Base-by-base conservation (phyloP, 2,797 vertebrate species). In the Huso huso region DNA sequence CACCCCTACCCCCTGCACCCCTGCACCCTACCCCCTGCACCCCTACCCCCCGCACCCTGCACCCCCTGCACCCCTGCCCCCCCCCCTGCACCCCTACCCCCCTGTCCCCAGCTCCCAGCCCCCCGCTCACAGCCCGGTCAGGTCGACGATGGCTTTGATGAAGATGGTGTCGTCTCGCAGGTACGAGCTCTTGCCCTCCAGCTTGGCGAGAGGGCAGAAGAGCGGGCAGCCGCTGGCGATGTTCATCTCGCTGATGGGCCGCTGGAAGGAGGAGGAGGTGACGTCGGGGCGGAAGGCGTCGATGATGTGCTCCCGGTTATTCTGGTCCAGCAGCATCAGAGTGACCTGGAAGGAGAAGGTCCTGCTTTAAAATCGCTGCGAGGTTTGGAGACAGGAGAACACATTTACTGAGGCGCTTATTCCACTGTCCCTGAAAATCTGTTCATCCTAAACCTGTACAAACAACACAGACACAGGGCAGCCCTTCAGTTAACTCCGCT, bases 171-270 rank as follows among this genome's bases (percentile, higher is more conserved):
- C 96, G 0, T 99, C 95, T 2, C 92, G 87, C 61, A 98, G 86
- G 8, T 98, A 98, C 0, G 94, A 91, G 71, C 93, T 94, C 79
- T 95, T 97, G 66, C 87, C 84, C 1, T 95, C 94, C 86, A 99
- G 89, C 75, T 94, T 91, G 0, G 92, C 87, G 60, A 98, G 85
- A 0, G 95, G 96, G 69, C 96, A 99, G 87, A 99, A 99, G 49
- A 98, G 93, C 0, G 97, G 96, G 75, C 97, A 99, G 72, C 97
- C 97, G 0, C 97, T 99, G 70, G 97, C 97, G 0, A 99, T 95
- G 85, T 99, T 99, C 96, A 98, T 98, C 71, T 98, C 96, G 0
- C 90, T 92, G 79, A 94, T 82, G 0, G 97, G 96, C 62, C 92
- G 84, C 86, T 98, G 96, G 81, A 99, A 99, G 51, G 97, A 99